phyloP scores from a whole-genome alignment of 1,140 invertebrate species.

The Drosophila ironensis region DNA sequence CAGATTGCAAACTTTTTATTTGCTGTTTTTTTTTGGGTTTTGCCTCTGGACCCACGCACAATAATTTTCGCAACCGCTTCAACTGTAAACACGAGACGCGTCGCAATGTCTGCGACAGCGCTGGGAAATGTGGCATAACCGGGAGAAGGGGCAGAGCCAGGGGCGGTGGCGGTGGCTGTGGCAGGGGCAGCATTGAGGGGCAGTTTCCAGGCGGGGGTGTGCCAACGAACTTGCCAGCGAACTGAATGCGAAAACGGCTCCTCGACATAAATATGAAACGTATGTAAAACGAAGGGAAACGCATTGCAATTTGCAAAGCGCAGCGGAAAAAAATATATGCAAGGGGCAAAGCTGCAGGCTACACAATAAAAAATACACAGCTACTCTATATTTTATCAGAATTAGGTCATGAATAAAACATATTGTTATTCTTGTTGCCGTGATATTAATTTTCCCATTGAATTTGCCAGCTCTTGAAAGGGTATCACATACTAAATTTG shows the following conservation, averaged over 20 bases:
- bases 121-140: conserved; percentile 4
- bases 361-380: background rate
- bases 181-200: background rate
- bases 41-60: conserved; percentile 50
- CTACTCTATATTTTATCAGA: background rate
- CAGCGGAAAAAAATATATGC: conserved; percentile 23
- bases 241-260: conserved; percentile 30
- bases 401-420: too few relatives aligned
- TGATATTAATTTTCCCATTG: too few relatives aligned
- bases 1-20: background rate
- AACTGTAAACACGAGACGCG: conserved; percentile 73
- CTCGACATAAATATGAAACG: conserved; percentile 74
- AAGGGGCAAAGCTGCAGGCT: conserved; percentile 1
- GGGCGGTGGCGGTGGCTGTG: background rate
- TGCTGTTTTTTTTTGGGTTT: background rate
- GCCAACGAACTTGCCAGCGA: conserved; percentile 55
- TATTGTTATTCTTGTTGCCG: too few relatives aligned
- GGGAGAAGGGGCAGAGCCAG: background rate
- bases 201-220: conserved; percentile 30
- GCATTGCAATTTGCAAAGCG: conserved; percentile 54
- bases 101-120: conserved; percentile 60
- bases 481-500: too few relatives aligned
- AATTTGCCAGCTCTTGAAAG: too few relatives aligned
- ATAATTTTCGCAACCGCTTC: conserved; percentile 48
- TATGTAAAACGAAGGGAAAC: conserved; percentile 74